phyloP scores from a whole-genome alignment of 1,140 invertebrate genomes.

The Heliconius melpomene region DNA sequence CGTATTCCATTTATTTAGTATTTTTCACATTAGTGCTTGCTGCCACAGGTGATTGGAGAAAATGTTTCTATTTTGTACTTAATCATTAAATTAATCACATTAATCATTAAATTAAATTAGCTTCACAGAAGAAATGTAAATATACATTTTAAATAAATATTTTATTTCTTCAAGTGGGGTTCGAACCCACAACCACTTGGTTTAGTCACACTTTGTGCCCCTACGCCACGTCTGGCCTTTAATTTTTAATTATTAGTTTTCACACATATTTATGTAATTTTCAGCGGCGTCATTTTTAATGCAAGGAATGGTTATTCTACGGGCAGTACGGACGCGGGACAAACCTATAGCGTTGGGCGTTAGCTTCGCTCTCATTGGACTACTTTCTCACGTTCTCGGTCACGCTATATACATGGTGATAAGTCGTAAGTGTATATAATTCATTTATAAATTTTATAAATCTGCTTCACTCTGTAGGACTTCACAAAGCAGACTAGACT shows the following conservation, averaged over 20 bases:
- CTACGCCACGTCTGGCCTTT: too few relatives aligned
- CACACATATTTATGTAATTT: neutral
- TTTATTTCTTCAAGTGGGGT: too few relatives aligned
- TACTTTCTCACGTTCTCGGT: constrained; percentile 54
- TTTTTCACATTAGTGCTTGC: constrained; percentile 60
- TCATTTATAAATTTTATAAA: too few relatives aligned
- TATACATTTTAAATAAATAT: too few relatives aligned
- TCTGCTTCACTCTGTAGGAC: too few relatives aligned
- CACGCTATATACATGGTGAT: constrained; percentile 63
- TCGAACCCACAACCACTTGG: too few relatives aligned
- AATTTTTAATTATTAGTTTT: neutral
- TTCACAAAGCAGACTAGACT: too few relatives aligned
- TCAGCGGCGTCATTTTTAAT: constrained; percentile 62
- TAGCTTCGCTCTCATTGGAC: constrained; percentile 47
- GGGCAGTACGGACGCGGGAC: constrained; percentile 51
- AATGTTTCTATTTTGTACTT: too few relatives aligned
- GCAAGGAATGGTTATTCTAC: constrained; percentile 66
- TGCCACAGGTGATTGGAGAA: constrained; percentile 44
- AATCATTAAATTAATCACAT: too few relatives aligned
- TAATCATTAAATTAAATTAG: too few relatives aligned
- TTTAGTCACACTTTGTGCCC: too few relatives aligned
- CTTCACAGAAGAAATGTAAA: too few relatives aligned
- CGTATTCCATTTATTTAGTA: constrained; percentile 58
- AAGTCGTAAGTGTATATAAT: constrained; percentile 52
- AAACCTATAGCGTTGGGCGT: constrained; percentile 60